Conservation (phyloP, 2,888 invertebrate species). For the Rhorus exstirpatorius region DNA sequence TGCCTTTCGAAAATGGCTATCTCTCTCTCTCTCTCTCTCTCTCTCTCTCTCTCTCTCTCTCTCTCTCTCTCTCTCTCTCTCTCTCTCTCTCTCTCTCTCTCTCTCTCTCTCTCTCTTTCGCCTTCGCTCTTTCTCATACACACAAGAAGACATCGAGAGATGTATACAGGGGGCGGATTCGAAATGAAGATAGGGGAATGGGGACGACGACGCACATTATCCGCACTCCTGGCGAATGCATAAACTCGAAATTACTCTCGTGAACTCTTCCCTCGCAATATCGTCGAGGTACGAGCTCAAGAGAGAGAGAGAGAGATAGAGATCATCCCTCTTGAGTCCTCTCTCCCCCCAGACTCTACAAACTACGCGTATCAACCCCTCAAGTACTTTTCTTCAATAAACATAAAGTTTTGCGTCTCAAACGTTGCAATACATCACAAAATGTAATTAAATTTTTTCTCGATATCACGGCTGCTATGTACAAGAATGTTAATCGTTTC, state of each 20-base stretch:
- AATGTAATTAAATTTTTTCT: too few relatives aligned
- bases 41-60: too few relatives aligned
- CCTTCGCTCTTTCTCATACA: too few relatives aligned
- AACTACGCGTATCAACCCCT: conserved; percentile 20
- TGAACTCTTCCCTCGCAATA: conserved; percentile 51
- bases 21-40: too few relatives aligned
- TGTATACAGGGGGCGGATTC: conserved; percentile 35
- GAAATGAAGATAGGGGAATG: conserved; percentile 25
- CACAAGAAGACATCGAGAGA: conserved; percentile 6
- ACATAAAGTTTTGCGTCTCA: conserved; percentile 11
- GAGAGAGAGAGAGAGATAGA: conserved; percentile 19
- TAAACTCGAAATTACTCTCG: conserved; percentile 69
- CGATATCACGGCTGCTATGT: too few relatives aligned
- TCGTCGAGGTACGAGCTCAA: conserved; percentile 6
- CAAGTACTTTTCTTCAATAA: conserved; percentile 21
- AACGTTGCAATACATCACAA: too few relatives aligned
- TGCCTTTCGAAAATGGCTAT: conserved; percentile 13
- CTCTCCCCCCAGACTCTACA: neutral
- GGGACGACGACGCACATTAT: conserved; percentile 69
- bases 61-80: too few relatives aligned
- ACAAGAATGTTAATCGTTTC: too few relatives aligned
- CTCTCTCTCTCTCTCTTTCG: neutral
- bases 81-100: too few relatives aligned
- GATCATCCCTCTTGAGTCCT: conserved; percentile 8
- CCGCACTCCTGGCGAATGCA: conserved; percentile 68